Evolutionary conservation across 2,888 invertebrate genomes (phyloP).

Genomic region (Gymnosoma rotundatum): DNA sequence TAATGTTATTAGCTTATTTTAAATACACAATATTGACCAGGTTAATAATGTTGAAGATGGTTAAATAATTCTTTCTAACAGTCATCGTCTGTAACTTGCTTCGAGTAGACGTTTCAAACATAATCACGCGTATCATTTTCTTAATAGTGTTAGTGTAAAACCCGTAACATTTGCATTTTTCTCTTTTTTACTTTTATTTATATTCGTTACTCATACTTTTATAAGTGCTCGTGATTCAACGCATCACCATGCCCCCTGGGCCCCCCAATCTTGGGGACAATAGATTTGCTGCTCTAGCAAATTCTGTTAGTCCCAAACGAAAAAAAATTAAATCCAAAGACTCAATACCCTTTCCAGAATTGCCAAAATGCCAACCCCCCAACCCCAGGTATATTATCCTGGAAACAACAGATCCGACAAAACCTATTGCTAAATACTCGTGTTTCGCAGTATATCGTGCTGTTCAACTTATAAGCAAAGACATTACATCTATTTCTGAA

Average conservation of each 20-base stretch:
- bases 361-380: background rate
- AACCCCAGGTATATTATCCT: constrained; percentile 4
- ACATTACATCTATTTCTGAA: background rate
- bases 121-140: no score
- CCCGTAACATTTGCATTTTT: no score
- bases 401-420: constrained; percentile 4
- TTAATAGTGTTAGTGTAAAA: no score
- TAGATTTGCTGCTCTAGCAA: constrained; percentile 3
- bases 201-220: no score
- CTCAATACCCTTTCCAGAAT: constrained; percentile 1
- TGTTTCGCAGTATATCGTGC: constrained; percentile 12
- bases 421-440: background rate
- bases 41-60: no score
- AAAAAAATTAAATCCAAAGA: constrained; percentile 11
- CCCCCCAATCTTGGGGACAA: constrained; percentile 27
- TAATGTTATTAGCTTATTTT: no score
- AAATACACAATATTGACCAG: no score
- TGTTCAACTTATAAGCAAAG: background rate
- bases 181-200: no score
- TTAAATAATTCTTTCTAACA: no score
- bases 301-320: constrained; percentile 6
- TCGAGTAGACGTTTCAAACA: no score
- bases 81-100: no score
- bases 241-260: background rate
- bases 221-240: no score